phyloP scores from a whole-genome alignment of 2,113 vertebrate species.

The Ageneiosus marmoratus region DNA sequence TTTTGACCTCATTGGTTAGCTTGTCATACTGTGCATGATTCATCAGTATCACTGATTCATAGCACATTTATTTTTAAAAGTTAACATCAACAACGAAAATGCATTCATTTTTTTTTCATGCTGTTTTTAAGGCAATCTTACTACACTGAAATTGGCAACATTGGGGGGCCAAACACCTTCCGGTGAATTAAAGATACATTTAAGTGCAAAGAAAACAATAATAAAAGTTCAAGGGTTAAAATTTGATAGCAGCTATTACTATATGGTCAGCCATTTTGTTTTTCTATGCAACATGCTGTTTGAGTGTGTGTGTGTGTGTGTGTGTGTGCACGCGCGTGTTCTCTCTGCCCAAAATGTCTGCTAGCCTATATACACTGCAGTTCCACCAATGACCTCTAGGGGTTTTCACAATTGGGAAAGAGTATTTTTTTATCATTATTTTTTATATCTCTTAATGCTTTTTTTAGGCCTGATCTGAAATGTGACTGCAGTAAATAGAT shows the following conservation, averaged over 20 bases:
- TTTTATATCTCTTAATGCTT: too few species aligned
- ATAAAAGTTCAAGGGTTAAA: background rate
- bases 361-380: constrained; percentile 50
- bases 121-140: background rate
- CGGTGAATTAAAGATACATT: background rate
- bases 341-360: constrained; percentile 58
- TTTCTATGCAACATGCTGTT: constrained; percentile 29
- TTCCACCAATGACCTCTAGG: constrained; percentile 64
- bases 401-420: constrained; percentile 16
- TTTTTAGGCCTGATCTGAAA: background rate
- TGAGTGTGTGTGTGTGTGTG: background rate
- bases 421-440: background rate
- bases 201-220: background rate
- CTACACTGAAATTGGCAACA: background rate
- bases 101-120: background rate
- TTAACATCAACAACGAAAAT: too few species aligned
- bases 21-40: background rate
- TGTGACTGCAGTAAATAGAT: background rate
- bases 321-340: background rate
- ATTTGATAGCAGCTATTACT: background rate
- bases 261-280: constrained; percentile 75
- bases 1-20: background rate
- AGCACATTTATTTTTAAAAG: background rate
- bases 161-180: background rate
- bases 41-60: background rate